These are phyloP conservation scores for Geophilus truncorum DNA, from an alignment of 2,888 invertebrate genomes.

Conservation along the genomic window DNA sequence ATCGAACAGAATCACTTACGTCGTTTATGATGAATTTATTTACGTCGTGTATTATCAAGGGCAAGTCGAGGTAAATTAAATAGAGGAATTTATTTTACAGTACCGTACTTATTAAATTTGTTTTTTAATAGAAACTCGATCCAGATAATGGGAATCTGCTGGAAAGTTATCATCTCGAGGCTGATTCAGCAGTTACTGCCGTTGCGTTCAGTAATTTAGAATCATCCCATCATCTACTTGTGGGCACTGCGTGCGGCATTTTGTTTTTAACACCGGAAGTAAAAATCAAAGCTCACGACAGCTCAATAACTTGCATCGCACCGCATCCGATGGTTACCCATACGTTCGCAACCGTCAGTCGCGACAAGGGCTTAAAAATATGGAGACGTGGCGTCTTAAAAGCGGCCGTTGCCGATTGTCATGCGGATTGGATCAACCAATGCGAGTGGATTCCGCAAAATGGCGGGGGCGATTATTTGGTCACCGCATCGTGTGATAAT, in stretches of 20 bases:
- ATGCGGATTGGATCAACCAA: background rate
- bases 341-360: background rate
- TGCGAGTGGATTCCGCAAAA: background rate
- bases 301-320: background rate
- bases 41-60: background rate
- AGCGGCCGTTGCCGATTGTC: background rate
- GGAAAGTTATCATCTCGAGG: background rate
- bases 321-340: background rate
- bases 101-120: background rate
- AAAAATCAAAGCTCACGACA: background rate
- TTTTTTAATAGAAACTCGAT: background rate
- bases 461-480: background rate
- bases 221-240: background rate
- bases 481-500: background rate
- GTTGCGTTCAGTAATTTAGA: background rate
- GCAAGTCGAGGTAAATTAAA: background rate
- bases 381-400: background rate
- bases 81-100: background rate
- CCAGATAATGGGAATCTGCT: background rate
- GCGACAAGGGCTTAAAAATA: background rate
- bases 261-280: background rate
- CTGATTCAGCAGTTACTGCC: background rate
- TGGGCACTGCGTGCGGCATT: background rate
- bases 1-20: background rate
- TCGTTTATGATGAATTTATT: background rate